Conservation (phyloP, 2,888 invertebrate genomes). For the Heliconius hortense region DNA sequence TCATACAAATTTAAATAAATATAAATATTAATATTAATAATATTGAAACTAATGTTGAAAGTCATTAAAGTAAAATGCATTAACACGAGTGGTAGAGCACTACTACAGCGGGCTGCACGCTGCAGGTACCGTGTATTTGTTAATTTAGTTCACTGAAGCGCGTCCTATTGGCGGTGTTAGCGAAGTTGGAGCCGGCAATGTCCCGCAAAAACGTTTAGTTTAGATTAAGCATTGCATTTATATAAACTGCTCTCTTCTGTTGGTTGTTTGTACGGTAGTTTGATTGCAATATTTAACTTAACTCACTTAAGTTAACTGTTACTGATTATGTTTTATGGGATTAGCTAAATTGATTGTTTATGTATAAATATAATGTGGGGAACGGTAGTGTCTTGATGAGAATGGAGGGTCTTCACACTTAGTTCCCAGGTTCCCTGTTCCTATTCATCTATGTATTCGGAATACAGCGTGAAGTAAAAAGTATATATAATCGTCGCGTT, state of each 20-base stretch:
- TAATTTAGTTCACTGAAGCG: conserved; percentile 31
- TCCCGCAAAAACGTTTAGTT: conserved; percentile 32
- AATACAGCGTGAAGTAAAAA: too few species aligned
- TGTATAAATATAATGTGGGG: too few species aligned
- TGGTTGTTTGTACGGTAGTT: conserved; percentile 15
- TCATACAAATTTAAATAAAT: background rate
- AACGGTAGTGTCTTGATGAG: too few species aligned
- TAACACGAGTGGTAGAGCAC: conserved; percentile 10
- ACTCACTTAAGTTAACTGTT: background rate
- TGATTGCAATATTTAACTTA: conserved; percentile 5
- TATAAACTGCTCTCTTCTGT: conserved; percentile 28
- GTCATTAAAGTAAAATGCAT: conserved; percentile 16
- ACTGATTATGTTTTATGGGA: conserved; percentile 7
- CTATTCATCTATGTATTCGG: too few species aligned
- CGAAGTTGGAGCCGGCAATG: conserved; percentile 26
- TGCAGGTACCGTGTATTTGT: conserved; percentile 21
- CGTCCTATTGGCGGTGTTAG: conserved; percentile 24
- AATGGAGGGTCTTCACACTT: too few species aligned
- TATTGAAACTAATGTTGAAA: conserved; percentile 7
- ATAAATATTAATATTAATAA: background rate
- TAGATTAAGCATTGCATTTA: conserved; percentile 20
- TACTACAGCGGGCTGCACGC: background rate
- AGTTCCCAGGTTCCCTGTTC: too few species aligned
- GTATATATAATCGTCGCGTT: too few species aligned
- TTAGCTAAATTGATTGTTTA: background rate